Base-by-base conservation (phyloP, 2,797 vertebrate genomes). In the Peromyscus nudipes region DNA sequence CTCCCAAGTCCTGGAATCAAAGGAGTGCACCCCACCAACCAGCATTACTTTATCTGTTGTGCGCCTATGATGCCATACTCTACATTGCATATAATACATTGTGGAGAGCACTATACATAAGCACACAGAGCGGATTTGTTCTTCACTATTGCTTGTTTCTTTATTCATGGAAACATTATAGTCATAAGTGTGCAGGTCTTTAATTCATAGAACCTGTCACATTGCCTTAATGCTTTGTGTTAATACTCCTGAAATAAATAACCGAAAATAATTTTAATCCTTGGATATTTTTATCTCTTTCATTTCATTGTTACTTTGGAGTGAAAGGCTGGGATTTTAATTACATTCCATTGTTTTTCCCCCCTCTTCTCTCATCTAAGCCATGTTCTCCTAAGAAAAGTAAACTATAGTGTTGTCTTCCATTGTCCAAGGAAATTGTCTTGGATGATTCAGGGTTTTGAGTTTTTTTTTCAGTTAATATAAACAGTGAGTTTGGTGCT, bases 221-320 rank as follows among this genome's bases (percentile, higher is more conserved):
- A 10, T n/a, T 81, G 9, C 19, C n/a, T 94, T 88, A 88, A n/a
- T 92, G 85, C 46, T 67, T 67, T 25, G 23, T 76, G 83, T 29
- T 80, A 91, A 95, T 93, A 92, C 82, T 76, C 17, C 17, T 76
- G 6, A 43, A 97, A 65, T 76, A 4, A 93, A 96, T 34, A 96
- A 62, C 12, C 62, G 21, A 86, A 91, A 86, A 9, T 62, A 92
- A 69, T 69, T 92, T 86, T 89, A 95, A 91, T 94, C 25, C 37
- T 40, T 31, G n/a, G 71, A 46, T 23, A 88, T 64, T 77, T 96
- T 96, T 67, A 71, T 57, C 52, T 71, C 34, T 88, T 65, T 17
- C 21, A 79, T 37, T 95, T 83, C 73, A 80, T 57, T 6, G 62
- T 87, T 11, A 92, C 37, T 93, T 94, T 31, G 49, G 12, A 13